Base-by-base conservation (phyloP, 2,888 invertebrate species). In the Marronus borbonicus region DNA sequence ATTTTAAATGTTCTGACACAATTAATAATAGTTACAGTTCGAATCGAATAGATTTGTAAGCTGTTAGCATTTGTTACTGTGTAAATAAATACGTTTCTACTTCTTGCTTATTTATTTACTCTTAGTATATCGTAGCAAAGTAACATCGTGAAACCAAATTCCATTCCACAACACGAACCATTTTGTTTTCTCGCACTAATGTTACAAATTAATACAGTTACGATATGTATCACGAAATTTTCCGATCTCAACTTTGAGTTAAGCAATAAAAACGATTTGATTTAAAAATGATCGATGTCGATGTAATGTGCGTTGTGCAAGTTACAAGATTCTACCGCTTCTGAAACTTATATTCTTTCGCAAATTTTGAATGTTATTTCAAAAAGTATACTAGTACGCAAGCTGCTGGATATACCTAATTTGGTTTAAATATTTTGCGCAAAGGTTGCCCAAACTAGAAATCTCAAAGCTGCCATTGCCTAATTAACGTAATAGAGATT, bases 1-100 rank as follows among this genome's bases (percentile, higher is more conserved):
- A 72, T 58, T 70, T 72, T 58, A 55, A 39, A 58, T 17, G 58
- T 36, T 72, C 17, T 70, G 36, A 72, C 28, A 72, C 20, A 72
- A 31, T 69, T 8, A 72, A 72, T 72, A 50, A 58, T 39, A 17
- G 12, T 36, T 39, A 72, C 36, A 17, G 17, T 36, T 72, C 20
- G 17, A 58, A 72, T 20, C 20, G 58, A 72, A n/a, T 17, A 20
- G 14, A 60, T 17, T 17, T 52, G 5, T 52, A 52, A 52, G 14
- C 8, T n/a, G 36, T n/a, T 28, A 24, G 3, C 10, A 24, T 24
- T 60, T 60, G 20, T 60, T 60, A 17, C 12, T 65, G 14, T 44
- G 17, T n/a, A 65, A 14, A 12, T 36, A 65, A 17, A 39, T 36
- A 65, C 28, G 65, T 65, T 36, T 39, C 12, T 7, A 31, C 3